A percentile compares a stretch with the other conserved stretches of the same genome.
Conservation (phyloP, 2,113 vertebrate species). For the Melanerpes aurifrons region DNA sequence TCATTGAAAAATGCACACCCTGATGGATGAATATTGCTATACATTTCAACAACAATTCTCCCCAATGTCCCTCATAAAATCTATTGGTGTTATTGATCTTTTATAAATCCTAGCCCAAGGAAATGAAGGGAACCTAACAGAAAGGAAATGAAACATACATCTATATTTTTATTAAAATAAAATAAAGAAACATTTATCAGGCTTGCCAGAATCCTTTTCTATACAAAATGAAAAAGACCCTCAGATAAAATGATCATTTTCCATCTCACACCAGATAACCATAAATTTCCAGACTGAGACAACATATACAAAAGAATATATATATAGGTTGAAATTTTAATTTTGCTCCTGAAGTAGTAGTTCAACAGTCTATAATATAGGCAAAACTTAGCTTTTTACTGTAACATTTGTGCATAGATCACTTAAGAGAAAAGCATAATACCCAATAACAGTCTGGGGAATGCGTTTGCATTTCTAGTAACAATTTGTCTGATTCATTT, state of each 20-base stretch:
- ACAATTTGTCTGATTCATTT: neutral
- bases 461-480: neutral
- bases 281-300: neutral
- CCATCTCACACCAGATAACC: neutral
- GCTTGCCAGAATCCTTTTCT: neutral
- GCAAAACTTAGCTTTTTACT: neutral
- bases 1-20: neutral
- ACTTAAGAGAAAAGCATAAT: neutral
- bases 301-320: neutral
- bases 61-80: neutral
- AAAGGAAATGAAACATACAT: neutral
- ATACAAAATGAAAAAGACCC: neutral
- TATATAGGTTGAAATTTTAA: neutral
- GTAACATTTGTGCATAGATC: neutral
- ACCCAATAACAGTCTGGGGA: neutral
- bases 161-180: neutral
- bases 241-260: neutral
- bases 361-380: neutral
- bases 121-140: neutral
- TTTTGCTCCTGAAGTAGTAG: neutral
- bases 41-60: neutral
- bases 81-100: neutral
- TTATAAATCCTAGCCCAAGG: neutral
- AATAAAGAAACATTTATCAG: neutral
- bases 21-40: neutral